These are phyloP conservation scores for Aulostomus chinensis DNA, from an alignment of 2,797 vertebrate genomes.

Conservation along the genomic window DNA sequence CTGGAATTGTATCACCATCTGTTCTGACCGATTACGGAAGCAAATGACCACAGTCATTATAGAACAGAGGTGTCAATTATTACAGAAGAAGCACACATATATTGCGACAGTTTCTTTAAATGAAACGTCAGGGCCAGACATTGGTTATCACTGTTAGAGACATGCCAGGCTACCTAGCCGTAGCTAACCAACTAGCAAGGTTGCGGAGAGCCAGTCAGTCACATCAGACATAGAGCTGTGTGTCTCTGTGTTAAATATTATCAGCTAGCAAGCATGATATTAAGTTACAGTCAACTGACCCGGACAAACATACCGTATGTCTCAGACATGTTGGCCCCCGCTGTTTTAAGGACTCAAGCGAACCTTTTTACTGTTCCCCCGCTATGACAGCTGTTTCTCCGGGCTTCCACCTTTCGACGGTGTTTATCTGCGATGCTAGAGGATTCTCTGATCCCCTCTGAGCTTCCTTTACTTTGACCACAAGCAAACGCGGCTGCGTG, in stretches of 20 bases:
- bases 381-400: constrained; percentile 39
- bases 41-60: background rate
- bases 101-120: background rate
- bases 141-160: too few relatives aligned
- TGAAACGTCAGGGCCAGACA: too few relatives aligned
- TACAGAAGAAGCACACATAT: background rate
- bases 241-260: too few relatives aligned
- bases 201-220: constrained; percentile 14
- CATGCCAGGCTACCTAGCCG: constrained; percentile 14
- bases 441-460: constrained; percentile 63
- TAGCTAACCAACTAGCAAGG: constrained; percentile 45
- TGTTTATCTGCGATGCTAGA: constrained; percentile 65
- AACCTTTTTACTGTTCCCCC: constrained; percentile 19
- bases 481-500: constrained; percentile 41
- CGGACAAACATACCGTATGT: constrained; percentile 81
- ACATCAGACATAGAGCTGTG: constrained; percentile 11
- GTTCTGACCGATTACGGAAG: constrained; percentile 23
- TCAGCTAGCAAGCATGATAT: constrained; percentile 19
- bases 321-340: constrained; percentile 83
- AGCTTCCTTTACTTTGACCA: constrained; percentile 48
- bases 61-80: background rate
- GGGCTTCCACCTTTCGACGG: constrained; percentile 50
- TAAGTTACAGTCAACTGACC: background rate
- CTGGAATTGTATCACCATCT: constrained; percentile 24
- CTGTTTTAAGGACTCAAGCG: constrained; percentile 45